Conservation (phyloP, 2,797 vertebrate species). For the Poecilia velifera region DNA sequence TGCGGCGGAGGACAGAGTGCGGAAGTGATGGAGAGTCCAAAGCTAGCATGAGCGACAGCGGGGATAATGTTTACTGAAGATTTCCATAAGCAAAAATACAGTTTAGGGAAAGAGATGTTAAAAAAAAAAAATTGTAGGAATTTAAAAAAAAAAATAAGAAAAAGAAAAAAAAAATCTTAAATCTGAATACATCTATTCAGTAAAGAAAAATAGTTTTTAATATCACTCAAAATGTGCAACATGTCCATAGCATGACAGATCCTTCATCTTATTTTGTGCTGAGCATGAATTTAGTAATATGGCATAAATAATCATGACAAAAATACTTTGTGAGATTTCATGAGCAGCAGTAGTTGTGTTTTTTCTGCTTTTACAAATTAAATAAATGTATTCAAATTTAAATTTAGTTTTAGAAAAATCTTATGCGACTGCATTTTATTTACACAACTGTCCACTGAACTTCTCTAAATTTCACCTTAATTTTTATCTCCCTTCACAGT, state of each 20-base stretch:
- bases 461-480: background rate
- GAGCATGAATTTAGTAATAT: background rate
- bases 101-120: background rate
- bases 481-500: background rate
- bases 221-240: background rate
- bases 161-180: background rate
- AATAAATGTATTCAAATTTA: background rate
- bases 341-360: background rate
- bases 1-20: conserved; percentile 51
- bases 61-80: conserved; percentile 33
- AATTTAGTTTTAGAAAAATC: background rate
- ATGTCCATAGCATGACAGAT: background rate
- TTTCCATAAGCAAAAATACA: background rate
- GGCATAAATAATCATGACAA: background rate
- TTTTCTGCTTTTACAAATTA: background rate
- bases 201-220: background rate
- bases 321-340: background rate
- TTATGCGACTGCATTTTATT: background rate
- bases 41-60: conserved; percentile 58
- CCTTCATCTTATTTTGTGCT: background rate
- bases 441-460: background rate
- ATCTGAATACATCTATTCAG: background rate
- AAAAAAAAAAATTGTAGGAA: background rate
- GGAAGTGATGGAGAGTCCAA: conserved; percentile 71
- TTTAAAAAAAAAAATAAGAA: too few species aligned